These are phyloP conservation scores for Oncopeltus fasciatus DNA, from an alignment of 1,140 invertebrate genomes.

Conservation along the genomic window DNA sequence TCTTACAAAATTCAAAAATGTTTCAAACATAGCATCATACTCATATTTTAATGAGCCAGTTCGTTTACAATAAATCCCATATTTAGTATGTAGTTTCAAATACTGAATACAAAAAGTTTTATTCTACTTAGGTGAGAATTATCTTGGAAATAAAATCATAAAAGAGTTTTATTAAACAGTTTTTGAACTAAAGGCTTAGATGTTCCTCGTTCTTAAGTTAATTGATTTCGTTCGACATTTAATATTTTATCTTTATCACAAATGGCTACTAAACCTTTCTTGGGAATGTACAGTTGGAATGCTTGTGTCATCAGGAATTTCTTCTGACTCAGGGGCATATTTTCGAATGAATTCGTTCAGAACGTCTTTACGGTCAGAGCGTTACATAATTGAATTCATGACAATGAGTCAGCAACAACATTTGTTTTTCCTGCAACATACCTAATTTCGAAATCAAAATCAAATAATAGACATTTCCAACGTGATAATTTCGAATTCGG, in stretches of 20 bases:
- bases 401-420: not conserved
- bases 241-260: not conserved
- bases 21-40: not conserved
- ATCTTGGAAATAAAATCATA: not conserved
- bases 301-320: not conserved
- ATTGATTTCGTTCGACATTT: not conserved
- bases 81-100: not conserved
- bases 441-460: not conserved
- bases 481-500: not conserved
- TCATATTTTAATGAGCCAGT: not conserved
- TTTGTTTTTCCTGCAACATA: not conserved
- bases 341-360: not conserved
- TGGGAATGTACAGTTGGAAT: not conserved
- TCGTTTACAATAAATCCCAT: not conserved
- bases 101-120: not conserved
- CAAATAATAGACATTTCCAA: not conserved
- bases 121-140: too few species aligned
- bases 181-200: not conserved
- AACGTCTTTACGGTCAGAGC: not conserved
- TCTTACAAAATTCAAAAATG: not conserved
- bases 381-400: not conserved
- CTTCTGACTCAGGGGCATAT: not conserved
- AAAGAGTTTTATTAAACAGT: not conserved
- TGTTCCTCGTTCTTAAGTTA: not conserved
- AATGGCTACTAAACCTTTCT: not conserved